Percentiles rank a stretch among this genome's conserved stretches.
Evolutionary conservation across 64 coral and sea anemone genomes (phyloP).

Genomic region (Catalaphyllia jardinei): DNA sequence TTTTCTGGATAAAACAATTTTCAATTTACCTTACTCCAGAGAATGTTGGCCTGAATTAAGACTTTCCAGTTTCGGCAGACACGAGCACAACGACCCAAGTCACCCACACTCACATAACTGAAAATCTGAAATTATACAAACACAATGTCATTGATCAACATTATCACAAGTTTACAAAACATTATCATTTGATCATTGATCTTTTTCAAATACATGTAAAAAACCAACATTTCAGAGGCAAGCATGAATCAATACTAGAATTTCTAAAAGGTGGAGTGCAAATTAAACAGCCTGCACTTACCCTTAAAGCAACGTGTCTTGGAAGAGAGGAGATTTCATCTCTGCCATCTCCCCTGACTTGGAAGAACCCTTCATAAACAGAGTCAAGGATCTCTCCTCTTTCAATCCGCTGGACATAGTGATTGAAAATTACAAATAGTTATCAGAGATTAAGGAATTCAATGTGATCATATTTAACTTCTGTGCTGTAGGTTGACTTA

Average conservation of each 20-base stretch:
- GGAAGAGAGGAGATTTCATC: constrained; percentile 70
- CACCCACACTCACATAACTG: constrained; percentile 82
- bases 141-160: background rate
- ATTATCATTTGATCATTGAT: background rate
- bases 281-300: background rate
- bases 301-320: constrained; percentile 71
- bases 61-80: constrained; percentile 92
- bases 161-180: background rate
- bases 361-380: constrained; percentile 46
- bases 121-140: constrained; percentile 70
- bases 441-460: background rate
- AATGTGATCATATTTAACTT: background rate
- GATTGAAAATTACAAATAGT: background rate
- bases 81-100: constrained; percentile 89
- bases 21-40: constrained; percentile 91
- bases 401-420: constrained; percentile 59
- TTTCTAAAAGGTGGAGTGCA: too few species aligned
- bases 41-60: constrained; percentile 87
- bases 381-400: constrained; percentile 74
- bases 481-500: too few species aligned
- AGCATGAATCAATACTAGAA: too few species aligned
- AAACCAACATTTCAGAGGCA: too few species aligned
- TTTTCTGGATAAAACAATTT: background rate
- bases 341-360: constrained; percentile 43
- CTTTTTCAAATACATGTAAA: too few species aligned